Evolutionary conservation across 2,888 invertebrate species (phyloP), one percentile per base, ranked within the genome.

Genomic region (Pammene aurita): DNA sequence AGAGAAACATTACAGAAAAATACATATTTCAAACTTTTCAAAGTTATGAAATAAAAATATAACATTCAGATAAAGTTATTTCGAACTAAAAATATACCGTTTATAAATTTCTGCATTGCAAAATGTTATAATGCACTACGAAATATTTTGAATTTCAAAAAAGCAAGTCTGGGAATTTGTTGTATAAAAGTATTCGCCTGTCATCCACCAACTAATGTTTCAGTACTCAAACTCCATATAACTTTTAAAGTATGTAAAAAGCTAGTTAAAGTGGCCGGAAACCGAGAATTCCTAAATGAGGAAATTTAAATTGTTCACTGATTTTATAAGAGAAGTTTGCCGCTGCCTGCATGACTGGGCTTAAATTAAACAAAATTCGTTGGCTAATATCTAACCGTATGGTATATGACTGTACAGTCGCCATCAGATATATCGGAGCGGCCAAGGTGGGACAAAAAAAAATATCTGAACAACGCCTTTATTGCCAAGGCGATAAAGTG

Each of bases 241-340:
- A 69, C 60, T 69, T 68, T 65, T 56, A 60, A 66, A 71, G 71
- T 54, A 66, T 69, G 57, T 60, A 54, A 65, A 65, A 66, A 66
- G 48, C 55, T 66, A 56, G 60, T 61, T 50, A 44, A 56, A 66
- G 61, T 67, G 61, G 44, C 55, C 69, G 66, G 50, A 18, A 61
- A 58, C 55, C 18, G 66, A 64, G 64, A 71, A 74, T 68, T 71
- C 66, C 67, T 50, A 64, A 74, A 72, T 68, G 72, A 72, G 74
- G 76, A 78, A 71, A 74, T 77, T 74, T 75, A 74, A 76, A 77
- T 78, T 76, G 75, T 76, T 77, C 64, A 62, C 72, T 72, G 73
- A 75, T 77, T 75, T 77, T 55, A 70, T 73, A 73, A 76, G 73
- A 65, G 72, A 72, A 68, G 72, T 75, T 77, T 74, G 26, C 14